Conservation (phyloP, 2,888 invertebrate genomes). For the Lepetodrilus schrolli region DNA sequence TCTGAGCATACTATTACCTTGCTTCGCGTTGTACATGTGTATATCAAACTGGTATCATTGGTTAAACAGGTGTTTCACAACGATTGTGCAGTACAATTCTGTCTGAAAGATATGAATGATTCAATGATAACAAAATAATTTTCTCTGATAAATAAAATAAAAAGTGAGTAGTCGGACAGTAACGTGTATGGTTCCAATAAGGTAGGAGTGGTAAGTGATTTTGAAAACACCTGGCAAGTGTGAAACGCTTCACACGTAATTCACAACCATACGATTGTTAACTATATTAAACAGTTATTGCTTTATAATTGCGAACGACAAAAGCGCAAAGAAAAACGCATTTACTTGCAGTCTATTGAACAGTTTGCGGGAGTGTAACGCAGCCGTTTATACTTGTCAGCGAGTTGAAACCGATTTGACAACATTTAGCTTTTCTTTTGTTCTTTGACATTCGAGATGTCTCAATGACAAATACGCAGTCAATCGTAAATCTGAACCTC, state of each 20-base stretch:
- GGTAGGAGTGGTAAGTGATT: neutral
- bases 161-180: no score
- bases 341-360: neutral
- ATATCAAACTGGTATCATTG: no score
- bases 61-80: neutral
- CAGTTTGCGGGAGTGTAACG: neutral
- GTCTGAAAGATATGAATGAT: no score
- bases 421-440: constrained; percentile 22
- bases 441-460: neutral
- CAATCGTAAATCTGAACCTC: neutral
- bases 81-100: no score
- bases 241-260: constrained; percentile 19
- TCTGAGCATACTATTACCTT: no score
- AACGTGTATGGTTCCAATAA: neutral
- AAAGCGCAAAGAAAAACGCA: neutral
- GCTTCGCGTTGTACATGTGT: no score
- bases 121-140: no score
- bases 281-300: neutral
- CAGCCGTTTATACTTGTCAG: constrained; percentile 14
- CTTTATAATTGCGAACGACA: neutral
- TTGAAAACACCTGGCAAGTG: constrained; percentile 16
- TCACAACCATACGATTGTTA: neutral
- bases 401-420: constrained; percentile 17
- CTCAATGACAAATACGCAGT: neutral
- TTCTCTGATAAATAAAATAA: no score